Evolutionary conservation across 2,888 invertebrate genomes (phyloP), one percentile per base, ranked within the genome.

Genomic region (Rhamnusium bicolor): DNA sequence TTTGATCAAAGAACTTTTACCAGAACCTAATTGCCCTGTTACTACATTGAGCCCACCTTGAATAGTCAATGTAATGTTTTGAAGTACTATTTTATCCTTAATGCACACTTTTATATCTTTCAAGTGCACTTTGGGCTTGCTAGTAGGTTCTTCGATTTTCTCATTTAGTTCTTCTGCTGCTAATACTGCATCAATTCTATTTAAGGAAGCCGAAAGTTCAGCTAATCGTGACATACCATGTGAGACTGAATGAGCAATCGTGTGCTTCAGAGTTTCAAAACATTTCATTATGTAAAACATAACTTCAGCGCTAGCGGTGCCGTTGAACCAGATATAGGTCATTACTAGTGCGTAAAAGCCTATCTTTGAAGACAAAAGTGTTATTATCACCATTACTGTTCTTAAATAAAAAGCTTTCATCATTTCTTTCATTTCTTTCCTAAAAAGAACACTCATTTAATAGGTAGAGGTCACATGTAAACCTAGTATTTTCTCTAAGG

Each of bases 391-490:
- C 66, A 84, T 82, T 1, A 84, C 61, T 2, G 84, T 81, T 81
- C 85, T 87, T 14, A 87, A 69, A 67, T 86, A 85, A 72, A 84
- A 86, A n/a, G 86, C 83, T 24, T 82, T 79, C 75, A 84, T 79
- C 16, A 88, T 77, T 71, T 93, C 92, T 74, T 91, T 91, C 75
- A 94, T 91, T 89, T 94, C 94, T 76, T 90, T 91, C 78, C 93
- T 93, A 62, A 68, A 80, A 79, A 8, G 18, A 16, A 16, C 6
- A 51, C n/a, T n/a, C n/a, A n/a, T n/a, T n/a, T n/a, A n/a, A n/a
- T n/a, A n/a, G n/a, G n/a, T n/a, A n/a, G n/a, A n/a, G n/a, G n/a
- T n/a, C n/a, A n/a, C n/a, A n/a, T n/a, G n/a, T n/a, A n/a, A n/a
- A n/a, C n/a, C n/a, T n/a, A n/a, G n/a, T n/a, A n/a, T n/a, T n/a